Base-by-base conservation (phyloP, 1,140 invertebrate species). In the Macrobrachium nipponense region DNA sequence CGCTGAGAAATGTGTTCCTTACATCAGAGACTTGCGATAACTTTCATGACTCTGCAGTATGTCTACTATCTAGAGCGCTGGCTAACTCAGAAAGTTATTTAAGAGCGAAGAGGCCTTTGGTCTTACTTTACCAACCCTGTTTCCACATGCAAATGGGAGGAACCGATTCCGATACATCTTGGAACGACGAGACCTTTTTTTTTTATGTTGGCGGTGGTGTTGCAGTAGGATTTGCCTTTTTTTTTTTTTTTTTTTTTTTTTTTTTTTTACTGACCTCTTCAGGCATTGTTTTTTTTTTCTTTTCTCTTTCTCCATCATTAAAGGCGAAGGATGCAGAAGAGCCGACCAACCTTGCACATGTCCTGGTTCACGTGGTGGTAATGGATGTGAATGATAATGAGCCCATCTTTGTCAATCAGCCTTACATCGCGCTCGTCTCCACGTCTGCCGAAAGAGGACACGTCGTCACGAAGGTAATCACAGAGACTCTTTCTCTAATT, bases 391-490 rank as follows among this genome's bases (percentile, higher is more conserved):
- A 91, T 86, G 88, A 92, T 91, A 87, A 96, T 90, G 93, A 93
- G 68, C 96, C 96, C 0, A 93, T 94, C 89, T 98, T 98, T 91
- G 94, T 95, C 88, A 94, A 96, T 89, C 94, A 94, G 82, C 94
- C 95, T 88, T 97, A 97, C 91, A 96, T 95, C 90, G 96, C 96
- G 8, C 95, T 97, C 7, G 95, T 97, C 77, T 95, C 95, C 18
- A 94, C 97, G 10, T 95, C 96, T 89, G 95, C 96, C 82, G 93
- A 94, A 86, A 94, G 95, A 89, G 96, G 95, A 61, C 93, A 95
- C 87, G 91, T 94, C 59, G 95, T 98, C 77, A 95, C 96, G 77
- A 87, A 89, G 88, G 88, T 89, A 17, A 82, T 51, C 51, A 51
- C 51, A 51, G 51, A 12, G 51, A 51, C 51, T 51, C 51, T 51